phyloP scores from a whole-genome alignment of 2,113 vertebrate species.

The Scophthalmus maximus region DNA sequence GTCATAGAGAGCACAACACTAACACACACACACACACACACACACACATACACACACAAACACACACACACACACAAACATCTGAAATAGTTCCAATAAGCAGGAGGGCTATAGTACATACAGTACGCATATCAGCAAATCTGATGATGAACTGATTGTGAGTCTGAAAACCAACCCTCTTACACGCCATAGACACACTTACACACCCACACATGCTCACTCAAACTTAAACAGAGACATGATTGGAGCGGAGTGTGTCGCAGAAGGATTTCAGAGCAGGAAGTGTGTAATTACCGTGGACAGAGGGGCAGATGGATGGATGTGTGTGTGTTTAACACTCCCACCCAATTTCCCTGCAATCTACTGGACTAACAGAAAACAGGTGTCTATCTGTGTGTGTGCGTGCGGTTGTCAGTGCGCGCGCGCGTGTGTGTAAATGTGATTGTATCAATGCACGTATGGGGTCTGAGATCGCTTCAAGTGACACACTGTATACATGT shows the following conservation, averaged over 20 bases:
- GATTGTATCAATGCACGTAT: slow-evolving; percentile 5
- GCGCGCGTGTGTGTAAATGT: slow-evolving; percentile 16
- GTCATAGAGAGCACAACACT: no score
- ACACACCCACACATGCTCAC: slow-evolving; percentile 1
- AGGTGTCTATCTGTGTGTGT: slow-evolving; percentile 60
- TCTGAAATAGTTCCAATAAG: no score
- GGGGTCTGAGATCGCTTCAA: neutral
- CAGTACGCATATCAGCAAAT: no score
- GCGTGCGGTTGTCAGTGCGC: slow-evolving; percentile 20
- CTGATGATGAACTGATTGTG: slow-evolving; percentile 12
- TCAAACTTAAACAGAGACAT: slow-evolving; percentile 54
- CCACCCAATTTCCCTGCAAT: slow-evolving; percentile 76
- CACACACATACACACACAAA: neutral
- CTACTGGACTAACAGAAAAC: slow-evolving; percentile 76
- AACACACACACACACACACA: neutral
- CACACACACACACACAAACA: neutral
- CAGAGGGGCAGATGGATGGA: slow-evolving; percentile 72
- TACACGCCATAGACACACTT: neutral
- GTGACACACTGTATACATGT: slow-evolving; percentile 12
- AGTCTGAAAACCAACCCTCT: slow-evolving; percentile 13
- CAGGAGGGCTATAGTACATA: no score
- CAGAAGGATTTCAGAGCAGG: slow-evolving; percentile 68
- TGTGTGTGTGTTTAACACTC: slow-evolving; percentile 78
- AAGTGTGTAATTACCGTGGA: slow-evolving; percentile 75
- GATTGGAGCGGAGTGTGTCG: slow-evolving; percentile 63